Evolutionary conservation across 1,140 invertebrate species (phyloP).

Genomic region (Pseudomyrmex dendroicus): DNA sequence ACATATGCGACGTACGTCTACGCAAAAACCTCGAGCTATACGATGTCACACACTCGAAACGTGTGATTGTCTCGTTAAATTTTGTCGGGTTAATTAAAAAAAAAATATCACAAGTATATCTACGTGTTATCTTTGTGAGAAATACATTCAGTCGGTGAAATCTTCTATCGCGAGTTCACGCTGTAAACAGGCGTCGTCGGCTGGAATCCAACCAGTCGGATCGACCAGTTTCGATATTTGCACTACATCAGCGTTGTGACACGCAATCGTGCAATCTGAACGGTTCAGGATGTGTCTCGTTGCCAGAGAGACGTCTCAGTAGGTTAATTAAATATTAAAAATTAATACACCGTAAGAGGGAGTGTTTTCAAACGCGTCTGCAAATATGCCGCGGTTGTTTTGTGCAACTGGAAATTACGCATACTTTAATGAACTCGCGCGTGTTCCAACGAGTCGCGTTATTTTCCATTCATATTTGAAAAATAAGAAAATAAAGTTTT

Average conservation of each 20-base stretch:
- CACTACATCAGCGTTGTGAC: background rate
- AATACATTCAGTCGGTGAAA: background rate
- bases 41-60: background rate
- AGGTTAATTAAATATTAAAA: constrained; percentile 37
- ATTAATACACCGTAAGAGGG: constrained; percentile 22
- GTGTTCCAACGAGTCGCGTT: background rate
- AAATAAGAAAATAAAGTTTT: background rate
- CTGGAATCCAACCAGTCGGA: background rate
- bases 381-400: constrained; percentile 28
- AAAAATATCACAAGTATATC: background rate
- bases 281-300: background rate
- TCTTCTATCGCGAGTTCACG: background rate
- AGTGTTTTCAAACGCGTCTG: constrained; percentile 4
- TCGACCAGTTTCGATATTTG: constrained; percentile 39
- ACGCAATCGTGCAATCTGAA: constrained; percentile 1
- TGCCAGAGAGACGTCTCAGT: background rate
- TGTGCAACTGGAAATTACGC: constrained; percentile 1
- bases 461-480: background rate
- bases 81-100: background rate
- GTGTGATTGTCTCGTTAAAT: background rate
- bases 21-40: no score
- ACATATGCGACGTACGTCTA: no score
- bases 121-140: background rate
- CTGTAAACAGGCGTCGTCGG: background rate
- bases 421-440: constrained; percentile 23